A percentile compares a stretch with the other conserved stretches of the same genome.
Evolutionary conservation across 2,888 invertebrate species (phyloP).

Genomic region (Panopea generosa): DNA sequence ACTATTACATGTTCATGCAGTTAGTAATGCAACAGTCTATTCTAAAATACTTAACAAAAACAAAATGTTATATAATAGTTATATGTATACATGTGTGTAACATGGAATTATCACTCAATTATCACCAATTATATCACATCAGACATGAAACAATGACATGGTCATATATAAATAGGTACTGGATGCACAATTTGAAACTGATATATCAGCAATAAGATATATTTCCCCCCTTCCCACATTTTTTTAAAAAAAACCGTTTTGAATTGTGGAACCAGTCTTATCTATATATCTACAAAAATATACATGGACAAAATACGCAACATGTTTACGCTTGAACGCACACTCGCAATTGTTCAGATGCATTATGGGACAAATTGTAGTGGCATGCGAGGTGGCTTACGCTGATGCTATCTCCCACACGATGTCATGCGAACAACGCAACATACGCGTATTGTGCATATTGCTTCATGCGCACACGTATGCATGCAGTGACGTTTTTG

Average conservation of each 20-base stretch:
- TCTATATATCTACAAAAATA: constrained; percentile 3
- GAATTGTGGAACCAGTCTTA: too few relatives aligned
- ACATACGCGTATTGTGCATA: constrained; percentile 64
- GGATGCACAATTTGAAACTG: too few relatives aligned
- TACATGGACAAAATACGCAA: constrained; percentile 39
- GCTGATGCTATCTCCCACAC: constrained; percentile 45
- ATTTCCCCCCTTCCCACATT: too few relatives aligned
- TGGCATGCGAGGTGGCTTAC: constrained; percentile 60
- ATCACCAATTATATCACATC: too few relatives aligned
- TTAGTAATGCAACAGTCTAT: constrained; percentile 3
- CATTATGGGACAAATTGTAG: constrained; percentile 23
- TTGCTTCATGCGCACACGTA: constrained; percentile 63
- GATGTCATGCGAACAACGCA: constrained; percentile 60
- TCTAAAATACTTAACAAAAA: not conserved
- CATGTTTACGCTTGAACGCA: constrained; percentile 47
- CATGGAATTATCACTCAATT: too few relatives aligned
- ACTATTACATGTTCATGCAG: not conserved
- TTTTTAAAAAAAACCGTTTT: too few relatives aligned
- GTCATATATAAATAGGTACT: too few relatives aligned
- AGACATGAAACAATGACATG: too few relatives aligned
- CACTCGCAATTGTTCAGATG: constrained; percentile 16
- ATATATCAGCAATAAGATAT: too few relatives aligned
- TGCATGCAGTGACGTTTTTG: constrained; percentile 61
- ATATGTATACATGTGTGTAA: too few relatives aligned
- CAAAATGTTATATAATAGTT: too few relatives aligned